A percentile compares a stretch with the other conserved stretches of the same genome.
Conservation (phyloP, 2,113 vertebrate genomes). For the Cyphomyrus plagiostoma region DNA sequence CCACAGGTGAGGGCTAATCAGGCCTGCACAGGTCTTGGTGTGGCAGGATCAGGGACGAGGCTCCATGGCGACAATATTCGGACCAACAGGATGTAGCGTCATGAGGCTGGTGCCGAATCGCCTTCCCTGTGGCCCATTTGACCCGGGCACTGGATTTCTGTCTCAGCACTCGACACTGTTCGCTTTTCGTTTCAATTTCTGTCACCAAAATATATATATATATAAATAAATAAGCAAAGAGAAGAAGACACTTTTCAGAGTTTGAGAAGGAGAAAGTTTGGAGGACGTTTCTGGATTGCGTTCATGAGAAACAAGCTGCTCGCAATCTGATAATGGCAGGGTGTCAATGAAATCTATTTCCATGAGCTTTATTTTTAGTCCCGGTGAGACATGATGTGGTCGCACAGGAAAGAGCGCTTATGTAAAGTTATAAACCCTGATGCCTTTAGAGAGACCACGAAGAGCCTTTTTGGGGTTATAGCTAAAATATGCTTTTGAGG, state of each 20-base stretch:
- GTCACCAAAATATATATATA: constrained; percentile 39
- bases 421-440: constrained; percentile 19
- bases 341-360: constrained; percentile 84
- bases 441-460: constrained; percentile 59
- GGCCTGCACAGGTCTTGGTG: constrained; percentile 47
- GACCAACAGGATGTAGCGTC: constrained; percentile 52
- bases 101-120: constrained; percentile 45
- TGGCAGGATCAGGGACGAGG: constrained; percentile 62
- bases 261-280: constrained; percentile 63
- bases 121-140: constrained; percentile 49
- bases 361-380: constrained; percentile 78
- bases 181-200: constrained; percentile 25
- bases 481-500: not conserved
- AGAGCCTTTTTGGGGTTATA: not conserved
- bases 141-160: constrained; percentile 53
- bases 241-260: constrained; percentile 46
- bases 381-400: constrained; percentile 16
- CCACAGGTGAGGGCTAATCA: constrained; percentile 60
- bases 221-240: constrained; percentile 52
- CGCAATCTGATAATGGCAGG: constrained; percentile 85
- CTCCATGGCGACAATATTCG: constrained; percentile 30
- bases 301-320: constrained; percentile 77
- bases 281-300: constrained; percentile 72
- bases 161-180: constrained; percentile 36
- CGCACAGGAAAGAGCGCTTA: constrained; percentile 19